Evolutionary conservation across 2,888 invertebrate species (phyloP).

Genomic region (Conus canariensis): DNA sequence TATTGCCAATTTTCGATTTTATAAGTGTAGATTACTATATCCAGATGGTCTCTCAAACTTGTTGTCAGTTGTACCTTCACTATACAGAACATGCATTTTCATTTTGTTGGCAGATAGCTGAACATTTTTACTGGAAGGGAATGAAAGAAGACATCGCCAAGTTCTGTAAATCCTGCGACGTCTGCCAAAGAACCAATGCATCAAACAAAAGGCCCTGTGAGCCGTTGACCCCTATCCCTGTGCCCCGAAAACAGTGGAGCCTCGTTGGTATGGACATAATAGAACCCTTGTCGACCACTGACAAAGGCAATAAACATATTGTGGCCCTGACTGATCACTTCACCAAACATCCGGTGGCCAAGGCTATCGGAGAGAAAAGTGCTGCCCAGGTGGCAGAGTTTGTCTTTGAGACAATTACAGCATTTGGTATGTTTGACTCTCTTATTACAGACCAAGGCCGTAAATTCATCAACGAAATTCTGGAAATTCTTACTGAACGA

Average conservation of each 20-base stretch:
- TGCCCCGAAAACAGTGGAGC: conserved; percentile 14
- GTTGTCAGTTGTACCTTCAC: too few relatives aligned
- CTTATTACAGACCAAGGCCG: conserved; percentile 4
- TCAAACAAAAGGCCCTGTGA: background rate
- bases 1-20: too few relatives aligned
- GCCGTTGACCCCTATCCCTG: background rate
- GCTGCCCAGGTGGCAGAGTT: conserved; percentile 10
- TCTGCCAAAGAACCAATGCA: background rate
- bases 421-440: background rate
- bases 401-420: background rate
- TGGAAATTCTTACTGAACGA: conserved; percentile 32
- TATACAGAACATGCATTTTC: too few relatives aligned
- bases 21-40: too few relatives aligned
- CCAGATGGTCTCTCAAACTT: too few relatives aligned
- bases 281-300: background rate
- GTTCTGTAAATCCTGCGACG: background rate
- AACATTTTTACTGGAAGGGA: background rate
- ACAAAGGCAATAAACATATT: conserved; percentile 17
- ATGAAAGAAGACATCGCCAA: background rate
- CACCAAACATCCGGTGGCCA: conserved; percentile 33
- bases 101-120: background rate
- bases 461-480: conserved; percentile 28
- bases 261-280: conserved; percentile 34
- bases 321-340: conserved; percentile 37
- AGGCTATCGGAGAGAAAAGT: conserved; percentile 27